Evolutionary conservation across 2,888 invertebrate genomes (phyloP), one percentile per base, ranked within the genome.

Genomic region (Drosophila planitibia): DNA sequence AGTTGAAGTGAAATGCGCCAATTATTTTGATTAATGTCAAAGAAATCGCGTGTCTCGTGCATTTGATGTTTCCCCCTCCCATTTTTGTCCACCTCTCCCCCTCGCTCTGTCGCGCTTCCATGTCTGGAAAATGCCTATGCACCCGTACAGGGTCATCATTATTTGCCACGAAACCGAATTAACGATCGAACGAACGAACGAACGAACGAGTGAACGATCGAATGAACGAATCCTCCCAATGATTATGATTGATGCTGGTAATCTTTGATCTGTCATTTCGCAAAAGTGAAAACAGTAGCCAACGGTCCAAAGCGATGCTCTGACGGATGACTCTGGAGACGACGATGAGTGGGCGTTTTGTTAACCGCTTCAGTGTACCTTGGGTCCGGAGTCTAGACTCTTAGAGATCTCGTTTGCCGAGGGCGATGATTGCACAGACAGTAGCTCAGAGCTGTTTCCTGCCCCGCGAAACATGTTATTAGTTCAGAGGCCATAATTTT

Each of bases 11-110:
- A 86, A 86, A 87, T 87, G 87, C 89, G 88, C 89, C 89, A 87
- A 87, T 87, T 87, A 87, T 87, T 87, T 87, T 89, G 87, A 87
- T 89, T 87, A 87, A 87, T 87, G 87, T 89, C 87, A 87, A 87
- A 87, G 85, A 89, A 87, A 87, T 87, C 85, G 90, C 90, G 85
- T 87, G 90, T 89, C 85, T 82, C 59, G 82, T 51, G 83, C 74
- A 83, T 87, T 87, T 89, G 85, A 87, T 82, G 89, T 87, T 87
- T 74, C 69, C 66, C 65, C 69, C 19, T 10, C 22, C 30, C 25
- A 25, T 47, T 16, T 47, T 16, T 47, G 7, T 16, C 16, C n/a
- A n/a, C 7, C 4, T n/a, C 16, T 16, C 25, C 7, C 30, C 44
- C 3, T 1, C n/a, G 12, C 6, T 37, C n/a, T 19, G 16, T 28